A percentile compares a stretch with the other conserved stretches of the same genome.
Evolutionary conservation across 1,140 invertebrate genomes (phyloP).

Genomic region (Sycophila sp.): DNA sequence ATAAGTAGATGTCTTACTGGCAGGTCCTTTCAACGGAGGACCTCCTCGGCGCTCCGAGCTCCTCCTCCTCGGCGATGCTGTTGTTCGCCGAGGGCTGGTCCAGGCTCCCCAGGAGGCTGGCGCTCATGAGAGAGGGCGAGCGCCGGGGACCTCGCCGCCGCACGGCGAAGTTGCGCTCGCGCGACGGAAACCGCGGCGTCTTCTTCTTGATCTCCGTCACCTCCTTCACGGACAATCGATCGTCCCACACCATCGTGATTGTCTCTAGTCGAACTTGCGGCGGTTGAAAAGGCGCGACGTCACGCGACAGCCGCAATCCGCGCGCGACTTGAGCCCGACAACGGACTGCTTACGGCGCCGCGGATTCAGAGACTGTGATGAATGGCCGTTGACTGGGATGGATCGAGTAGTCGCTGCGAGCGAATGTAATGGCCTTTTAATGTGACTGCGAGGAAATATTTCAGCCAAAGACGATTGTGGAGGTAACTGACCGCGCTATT

Average conservation of each 20-base stretch:
- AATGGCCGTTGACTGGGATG: too few relatives aligned
- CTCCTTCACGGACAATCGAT: slow-evolving; percentile 61
- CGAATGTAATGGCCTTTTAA: too few relatives aligned
- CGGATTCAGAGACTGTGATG: too few relatives aligned
- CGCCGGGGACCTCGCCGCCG: slow-evolving; percentile 57
- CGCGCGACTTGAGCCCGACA: too few relatives aligned
- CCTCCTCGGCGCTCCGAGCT: slow-evolving; percentile 3
- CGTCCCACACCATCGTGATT: slow-evolving; percentile 61
- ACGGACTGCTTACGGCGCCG: too few relatives aligned
- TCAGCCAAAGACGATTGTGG: too few relatives aligned
- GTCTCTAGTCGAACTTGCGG: too few relatives aligned
- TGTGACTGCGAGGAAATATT: too few relatives aligned
- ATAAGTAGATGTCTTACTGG: neutral
- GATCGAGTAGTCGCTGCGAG: too few relatives aligned
- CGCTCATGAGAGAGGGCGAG: slow-evolving; percentile 32
- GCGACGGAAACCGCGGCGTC: slow-evolving; percentile 71
- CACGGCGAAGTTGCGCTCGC: slow-evolving; percentile 74
- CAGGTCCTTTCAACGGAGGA: too few relatives aligned
- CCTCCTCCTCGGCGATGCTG: slow-evolving; percentile 38
- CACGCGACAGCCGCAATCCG: too few relatives aligned
- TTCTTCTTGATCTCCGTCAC: slow-evolving; percentile 59
- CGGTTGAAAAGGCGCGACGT: neutral
- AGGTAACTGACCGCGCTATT: too few relatives aligned
- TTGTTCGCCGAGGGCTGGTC: slow-evolving; percentile 35
- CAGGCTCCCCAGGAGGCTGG: slow-evolving; percentile 31